Conservation (phyloP, 2,888 invertebrate species). For the Megaustenia siamemsis region DNA sequence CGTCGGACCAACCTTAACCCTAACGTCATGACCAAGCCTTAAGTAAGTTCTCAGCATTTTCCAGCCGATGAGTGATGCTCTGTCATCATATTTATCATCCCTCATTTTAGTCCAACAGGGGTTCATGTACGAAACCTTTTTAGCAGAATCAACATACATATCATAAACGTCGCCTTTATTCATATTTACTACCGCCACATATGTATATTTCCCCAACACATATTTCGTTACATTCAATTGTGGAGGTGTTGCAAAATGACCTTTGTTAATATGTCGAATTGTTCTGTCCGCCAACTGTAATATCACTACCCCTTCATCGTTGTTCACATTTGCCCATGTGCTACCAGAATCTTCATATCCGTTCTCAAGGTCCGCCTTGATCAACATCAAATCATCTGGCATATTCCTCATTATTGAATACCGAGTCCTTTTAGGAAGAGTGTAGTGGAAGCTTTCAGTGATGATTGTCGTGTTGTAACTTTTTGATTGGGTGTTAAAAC, state of each 20-base stretch:
- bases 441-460: neutral
- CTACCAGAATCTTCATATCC: neutral
- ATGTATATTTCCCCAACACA: neutral
- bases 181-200: too few species aligned
- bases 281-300: neutral
- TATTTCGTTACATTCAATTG: neutral
- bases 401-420: neutral
- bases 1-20: neutral
- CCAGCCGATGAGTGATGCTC: neutral
- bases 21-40: conserved; percentile 8
- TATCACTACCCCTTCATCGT: neutral
- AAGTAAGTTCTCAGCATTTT: conserved; percentile 20
- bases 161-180: too few species aligned
- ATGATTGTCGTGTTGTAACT: neutral
- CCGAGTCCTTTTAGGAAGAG: neutral
- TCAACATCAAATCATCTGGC: neutral
- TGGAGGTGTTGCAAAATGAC: neutral
- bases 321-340: neutral
- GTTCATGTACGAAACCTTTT: too few species aligned
- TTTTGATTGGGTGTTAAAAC: neutral
- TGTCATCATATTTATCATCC: neutral
- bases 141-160: too few species aligned
- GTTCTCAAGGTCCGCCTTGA: neutral
- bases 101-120: neutral
- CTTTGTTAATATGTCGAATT: too few species aligned